Evolutionary conservation across 2,797 vertebrate species (phyloP).

Genomic region (Cirrhinus mrigala): DNA sequence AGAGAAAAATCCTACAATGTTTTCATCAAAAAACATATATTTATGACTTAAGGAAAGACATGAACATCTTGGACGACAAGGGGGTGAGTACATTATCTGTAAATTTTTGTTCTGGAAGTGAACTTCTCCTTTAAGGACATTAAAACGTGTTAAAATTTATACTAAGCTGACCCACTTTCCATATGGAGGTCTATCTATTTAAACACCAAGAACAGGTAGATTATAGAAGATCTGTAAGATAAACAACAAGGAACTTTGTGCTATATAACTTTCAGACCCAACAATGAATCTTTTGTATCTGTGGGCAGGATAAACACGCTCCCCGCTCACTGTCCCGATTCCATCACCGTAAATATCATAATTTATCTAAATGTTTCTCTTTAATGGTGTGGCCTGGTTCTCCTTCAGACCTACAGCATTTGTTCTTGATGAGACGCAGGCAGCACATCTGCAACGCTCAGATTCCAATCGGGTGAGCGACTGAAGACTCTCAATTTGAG

Average conservation of each 20-base stretch:
- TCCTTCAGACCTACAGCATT: background rate
- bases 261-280: background rate
- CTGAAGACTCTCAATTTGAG: conserved; percentile 41
- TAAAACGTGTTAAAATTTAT: background rate
- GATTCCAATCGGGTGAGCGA: conserved; percentile 44
- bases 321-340: conserved; percentile 59
- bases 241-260: background rate
- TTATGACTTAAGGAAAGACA: too few species aligned
- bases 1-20: too few species aligned
- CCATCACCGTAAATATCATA: conserved; percentile 65
- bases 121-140: background rate
- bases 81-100: too few species aligned
- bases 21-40: too few species aligned
- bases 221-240: background rate
- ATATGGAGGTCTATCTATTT: background rate
- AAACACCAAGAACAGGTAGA: background rate
- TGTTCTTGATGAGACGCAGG: conserved; percentile 47
- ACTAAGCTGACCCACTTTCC: background rate
- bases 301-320: conserved; percentile 26
- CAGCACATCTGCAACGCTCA: conserved; percentile 20
- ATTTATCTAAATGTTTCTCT: conserved; percentile 62
- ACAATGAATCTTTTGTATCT: conserved; percentile 69
- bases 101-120: too few species aligned
- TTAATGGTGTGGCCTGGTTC: conserved; percentile 26
- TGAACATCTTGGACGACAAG: too few species aligned